Conservation (phyloP, 2,797 vertebrate genomes). For the Propithecus deckenii region DNA sequence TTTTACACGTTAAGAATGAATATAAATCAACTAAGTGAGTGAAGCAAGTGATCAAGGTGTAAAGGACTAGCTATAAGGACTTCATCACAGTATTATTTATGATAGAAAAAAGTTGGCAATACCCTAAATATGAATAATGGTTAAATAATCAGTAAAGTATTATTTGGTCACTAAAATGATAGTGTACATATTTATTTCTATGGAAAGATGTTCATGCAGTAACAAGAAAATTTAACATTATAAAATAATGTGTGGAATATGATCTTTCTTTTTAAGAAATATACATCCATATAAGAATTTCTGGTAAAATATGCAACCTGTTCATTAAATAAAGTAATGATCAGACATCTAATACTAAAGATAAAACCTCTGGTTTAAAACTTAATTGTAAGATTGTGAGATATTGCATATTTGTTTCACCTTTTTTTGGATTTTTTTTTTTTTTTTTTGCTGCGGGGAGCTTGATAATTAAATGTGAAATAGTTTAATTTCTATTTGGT, state of each 20-base stretch:
- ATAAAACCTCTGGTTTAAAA: slow-evolving; percentile 74
- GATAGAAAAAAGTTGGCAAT: background rate
- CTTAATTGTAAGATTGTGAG: slow-evolving; percentile 83
- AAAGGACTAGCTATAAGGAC: background rate
- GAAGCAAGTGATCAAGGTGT: background rate
- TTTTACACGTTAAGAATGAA: background rate
- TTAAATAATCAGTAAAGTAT: background rate
- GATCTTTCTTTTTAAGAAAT: background rate
- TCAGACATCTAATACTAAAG: slow-evolving; percentile 81
- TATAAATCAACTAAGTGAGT: background rate
- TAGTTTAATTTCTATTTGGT: background rate
- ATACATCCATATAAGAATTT: background rate
- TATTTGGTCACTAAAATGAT: background rate
- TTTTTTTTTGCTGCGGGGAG: background rate
- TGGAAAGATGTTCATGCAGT: background rate
- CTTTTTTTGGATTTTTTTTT: background rate
- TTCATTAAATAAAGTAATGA: background rate
- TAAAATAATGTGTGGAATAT: background rate
- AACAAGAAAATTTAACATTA: background rate
- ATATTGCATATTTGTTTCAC: slow-evolving; percentile 6
- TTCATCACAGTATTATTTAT: background rate
- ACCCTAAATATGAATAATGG: background rate
- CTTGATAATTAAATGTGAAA: slow-evolving; percentile 22
- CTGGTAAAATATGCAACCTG: background rate
- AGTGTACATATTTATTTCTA: background rate